Evolutionary conservation across 2,113 vertebrate species (phyloP), one percentile per base, ranked within the genome.

Genomic region (Stegastes partitus): DNA sequence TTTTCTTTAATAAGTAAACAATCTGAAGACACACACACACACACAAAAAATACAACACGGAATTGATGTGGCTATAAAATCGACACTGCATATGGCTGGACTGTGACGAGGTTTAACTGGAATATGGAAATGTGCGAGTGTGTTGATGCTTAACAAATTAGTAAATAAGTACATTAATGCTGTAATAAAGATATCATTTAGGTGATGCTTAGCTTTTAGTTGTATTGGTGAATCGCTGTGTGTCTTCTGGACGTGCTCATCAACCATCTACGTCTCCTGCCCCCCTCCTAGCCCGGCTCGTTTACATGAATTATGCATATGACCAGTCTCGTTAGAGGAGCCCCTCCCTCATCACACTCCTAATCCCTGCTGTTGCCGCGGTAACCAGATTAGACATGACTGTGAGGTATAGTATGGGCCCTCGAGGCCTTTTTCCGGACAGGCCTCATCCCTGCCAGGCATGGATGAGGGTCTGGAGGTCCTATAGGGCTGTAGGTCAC

Each of bases 291-390:
- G 34, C 26, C 73, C 54, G 81, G 65, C 82, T 92, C 82, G 54
- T 90, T 92, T 90, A 83, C 89, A 93, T 94, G 88, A 89, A 92
- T 93, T 93, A 93, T 94, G 90, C 84, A 93, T 91, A 90, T 88
- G 86, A 91, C 88, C 81, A 74, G 84, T 88, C 90, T 93, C 79
- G 78, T 94, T 92, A 89, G 76, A 87, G 62, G 61, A 81, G 79
- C 77, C 77, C 89, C 85, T 88, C 90, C 87, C 89, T 82, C 77
- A 74, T 85, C 87, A 73, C n/a, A 1, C 69, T 70, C 77, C 70
- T 93, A 93, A 94, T 93, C 92, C 90, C 79, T 82, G 70, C 85
- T 55, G 89, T 93, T 91, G 85, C 91, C 55, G 23, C 70, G 56
- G 92, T 90, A 92, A 95, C 90, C 88, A 91, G 88, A 93, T 93